Conservation (phyloP, 1,140 invertebrate species). For the Apis florea region DNA sequence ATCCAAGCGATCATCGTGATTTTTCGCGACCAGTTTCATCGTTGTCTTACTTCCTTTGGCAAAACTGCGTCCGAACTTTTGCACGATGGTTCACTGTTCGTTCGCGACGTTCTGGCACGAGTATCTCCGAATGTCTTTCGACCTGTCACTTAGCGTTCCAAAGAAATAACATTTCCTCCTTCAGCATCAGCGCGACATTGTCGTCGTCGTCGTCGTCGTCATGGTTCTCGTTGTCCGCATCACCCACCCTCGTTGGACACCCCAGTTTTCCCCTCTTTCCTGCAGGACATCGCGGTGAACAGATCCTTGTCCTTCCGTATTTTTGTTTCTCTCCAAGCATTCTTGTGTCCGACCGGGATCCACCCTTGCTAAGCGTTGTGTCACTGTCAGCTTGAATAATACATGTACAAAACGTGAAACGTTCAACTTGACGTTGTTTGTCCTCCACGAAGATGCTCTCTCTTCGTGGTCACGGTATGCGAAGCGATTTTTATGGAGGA, state of each 20-base stretch:
- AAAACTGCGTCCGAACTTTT: conserved; percentile 38
- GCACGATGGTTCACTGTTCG: conserved; percentile 30
- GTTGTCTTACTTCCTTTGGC: not conserved
- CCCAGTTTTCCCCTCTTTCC: conserved; percentile 1
- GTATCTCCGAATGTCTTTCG: conserved; percentile 68
- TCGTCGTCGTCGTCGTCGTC: conserved; percentile 57
- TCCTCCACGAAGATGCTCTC: conserved; percentile 29
- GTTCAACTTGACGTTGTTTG: conserved; percentile 69
- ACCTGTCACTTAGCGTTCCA: conserved; percentile 71
- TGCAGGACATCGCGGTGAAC: conserved; percentile 41
- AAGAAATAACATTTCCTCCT: conserved; percentile 65
- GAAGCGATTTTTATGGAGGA: not conserved
- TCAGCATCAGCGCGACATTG: conserved; percentile 54
- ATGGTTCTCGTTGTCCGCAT: conserved; percentile 23
- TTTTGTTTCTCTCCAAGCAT: conserved; percentile 68
- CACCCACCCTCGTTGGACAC: conserved; percentile 11
- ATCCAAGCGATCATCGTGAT: conserved; percentile 8
- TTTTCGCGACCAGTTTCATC: conserved; percentile 2
- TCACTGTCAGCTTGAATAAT: conserved; percentile 77
- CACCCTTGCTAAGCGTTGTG: conserved; percentile 65
- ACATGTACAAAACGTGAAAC: conserved; percentile 72
- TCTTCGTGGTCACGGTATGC: not conserved
- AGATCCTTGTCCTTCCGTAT: conserved; percentile 60
- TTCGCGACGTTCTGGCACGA: conserved; percentile 52
- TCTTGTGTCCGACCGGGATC: conserved; percentile 55